These are phyloP conservation scores for Stegodyphus dumicola DNA, from an alignment of 1,140 invertebrate species.

Conservation along the genomic window DNA sequence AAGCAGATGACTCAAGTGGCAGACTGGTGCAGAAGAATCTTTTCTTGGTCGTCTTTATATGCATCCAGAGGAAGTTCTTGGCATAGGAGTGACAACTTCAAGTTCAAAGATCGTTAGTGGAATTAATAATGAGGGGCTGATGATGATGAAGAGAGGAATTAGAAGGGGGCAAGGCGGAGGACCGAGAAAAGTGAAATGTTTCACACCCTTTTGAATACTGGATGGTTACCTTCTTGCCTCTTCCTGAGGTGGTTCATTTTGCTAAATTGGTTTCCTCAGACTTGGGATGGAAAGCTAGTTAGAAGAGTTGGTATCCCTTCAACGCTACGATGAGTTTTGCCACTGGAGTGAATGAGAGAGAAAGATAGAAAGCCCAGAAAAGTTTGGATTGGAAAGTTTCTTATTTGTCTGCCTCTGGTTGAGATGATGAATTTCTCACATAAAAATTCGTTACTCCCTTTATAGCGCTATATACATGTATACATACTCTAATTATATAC, in stretches of 20 bases:
- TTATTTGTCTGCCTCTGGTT: conserved; percentile 22
- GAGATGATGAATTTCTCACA: no score
- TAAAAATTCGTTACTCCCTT: no score
- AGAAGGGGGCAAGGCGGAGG: not conserved
- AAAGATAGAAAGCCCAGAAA: not conserved
- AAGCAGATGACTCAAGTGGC: conserved; percentile 57
- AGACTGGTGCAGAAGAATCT: conserved; percentile 27
- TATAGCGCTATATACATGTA: no score
- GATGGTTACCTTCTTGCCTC: not conserved
- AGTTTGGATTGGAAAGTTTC: conserved; percentile 37
- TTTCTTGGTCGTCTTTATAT: conserved; percentile 5
- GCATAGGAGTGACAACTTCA: conserved; percentile 52
- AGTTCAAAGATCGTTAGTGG: conserved; percentile 57
- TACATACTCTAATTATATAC: no score
- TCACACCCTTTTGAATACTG: conserved; percentile 60
- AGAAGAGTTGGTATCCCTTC: not conserved
- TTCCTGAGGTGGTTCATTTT: conserved; percentile 21
- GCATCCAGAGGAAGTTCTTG: conserved; percentile 4
- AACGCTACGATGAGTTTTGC: conserved; percentile 53
- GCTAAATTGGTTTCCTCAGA: conserved; percentile 43
- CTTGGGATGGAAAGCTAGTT: not conserved
- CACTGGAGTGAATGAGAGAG: not conserved
- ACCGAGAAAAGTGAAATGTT: conserved; percentile 43
- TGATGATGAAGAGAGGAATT: conserved; percentile 52
- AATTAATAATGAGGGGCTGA: conserved; percentile 53